A percentile compares a stretch with the other conserved stretches of the same genome.
These are phyloP conservation scores for Apolygus lucorum DNA, from an alignment of 1,140 invertebrate species.

Conservation along the genomic window DNA sequence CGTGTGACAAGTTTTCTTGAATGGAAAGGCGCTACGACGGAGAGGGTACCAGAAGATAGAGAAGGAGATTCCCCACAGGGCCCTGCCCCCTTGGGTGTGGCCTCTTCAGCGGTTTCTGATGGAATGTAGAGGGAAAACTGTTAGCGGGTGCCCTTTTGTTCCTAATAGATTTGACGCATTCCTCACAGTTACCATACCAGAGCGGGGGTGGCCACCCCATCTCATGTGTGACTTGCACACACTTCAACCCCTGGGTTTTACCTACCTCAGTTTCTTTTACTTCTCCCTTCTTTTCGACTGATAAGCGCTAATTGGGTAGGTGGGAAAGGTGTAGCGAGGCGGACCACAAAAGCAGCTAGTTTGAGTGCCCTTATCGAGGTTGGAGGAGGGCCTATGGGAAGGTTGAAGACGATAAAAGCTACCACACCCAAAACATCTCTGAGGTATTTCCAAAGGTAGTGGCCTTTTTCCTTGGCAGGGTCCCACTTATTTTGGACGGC, in stretches of 20 bases:
- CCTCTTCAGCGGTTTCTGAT: background rate
- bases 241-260: background rate
- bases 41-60: background rate
- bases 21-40: background rate
- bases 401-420: conserved; percentile 13
- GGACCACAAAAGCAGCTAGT: conserved; percentile 10
- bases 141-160: background rate
- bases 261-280: conserved; percentile 5
- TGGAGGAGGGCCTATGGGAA: background rate
- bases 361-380: conserved; percentile 6
- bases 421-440: conserved; percentile 14
- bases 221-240: conserved; percentile 12
- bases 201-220: background rate
- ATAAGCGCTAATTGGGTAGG: conserved; percentile 14
- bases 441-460: conserved; percentile 2
- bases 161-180: conserved; percentile 14
- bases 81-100: background rate
- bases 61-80: background rate
- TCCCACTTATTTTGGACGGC: conserved; percentile 7
- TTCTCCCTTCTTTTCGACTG: background rate
- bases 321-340: conserved; percentile 2
- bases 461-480: background rate
- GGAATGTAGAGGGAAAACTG: conserved; percentile 5
- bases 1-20: conserved; percentile 4
- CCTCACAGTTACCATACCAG: background rate